Conservation (phyloP, 2,797 vertebrate species). For the Hydrophis major region DNA sequence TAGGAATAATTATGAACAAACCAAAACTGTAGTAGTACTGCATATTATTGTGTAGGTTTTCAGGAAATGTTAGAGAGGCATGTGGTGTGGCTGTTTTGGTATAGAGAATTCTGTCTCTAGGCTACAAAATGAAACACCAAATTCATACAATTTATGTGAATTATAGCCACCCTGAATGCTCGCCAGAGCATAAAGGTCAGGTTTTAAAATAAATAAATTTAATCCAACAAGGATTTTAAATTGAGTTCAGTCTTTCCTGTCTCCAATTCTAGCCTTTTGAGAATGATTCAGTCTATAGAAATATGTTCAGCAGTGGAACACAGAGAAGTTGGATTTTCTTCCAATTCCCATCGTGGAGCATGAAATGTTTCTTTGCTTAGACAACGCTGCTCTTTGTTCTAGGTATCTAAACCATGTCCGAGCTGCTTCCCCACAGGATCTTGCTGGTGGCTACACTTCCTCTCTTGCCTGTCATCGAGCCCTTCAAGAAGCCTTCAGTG, state of each 20-base stretch:
- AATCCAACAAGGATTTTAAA: neutral
- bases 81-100: neutral
- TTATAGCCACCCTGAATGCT: neutral
- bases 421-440: constrained; percentile 85
- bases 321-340: neutral
- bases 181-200: neutral
- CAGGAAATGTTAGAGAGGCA: neutral
- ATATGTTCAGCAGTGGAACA: constrained; percentile 11
- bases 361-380: neutral
- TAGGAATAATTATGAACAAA: neutral
- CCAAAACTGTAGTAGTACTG: neutral
- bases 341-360: neutral
- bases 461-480: constrained; percentile 92
- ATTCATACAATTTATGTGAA: neutral
- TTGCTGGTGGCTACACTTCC: constrained; percentile 92
- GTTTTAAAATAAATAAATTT: neutral
- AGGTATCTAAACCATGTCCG: constrained; percentile 96
- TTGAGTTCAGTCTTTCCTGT: neutral
- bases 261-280: neutral
- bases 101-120: neutral
- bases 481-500: constrained; percentile 94
- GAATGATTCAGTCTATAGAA: neutral
- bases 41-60: neutral
- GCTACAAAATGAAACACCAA: neutral
- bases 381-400: constrained; percentile 40